phyloP scores from a whole-genome alignment of 2,888 invertebrate genomes.

The Uloborus plumipes region DNA sequence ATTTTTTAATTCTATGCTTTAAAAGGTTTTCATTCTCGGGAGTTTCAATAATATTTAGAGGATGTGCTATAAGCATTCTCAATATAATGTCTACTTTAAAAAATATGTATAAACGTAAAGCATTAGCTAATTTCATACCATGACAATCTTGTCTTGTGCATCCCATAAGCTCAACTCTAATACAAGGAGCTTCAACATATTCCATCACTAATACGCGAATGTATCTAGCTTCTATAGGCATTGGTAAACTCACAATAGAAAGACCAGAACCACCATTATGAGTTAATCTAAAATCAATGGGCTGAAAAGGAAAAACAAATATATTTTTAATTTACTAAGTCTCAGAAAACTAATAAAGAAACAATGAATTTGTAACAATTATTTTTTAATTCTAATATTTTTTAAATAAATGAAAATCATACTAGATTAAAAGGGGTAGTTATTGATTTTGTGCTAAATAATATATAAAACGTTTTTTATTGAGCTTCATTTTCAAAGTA shows the following conservation, averaged over 20 bases:
- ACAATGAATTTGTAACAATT: background rate
- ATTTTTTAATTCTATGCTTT: too few species aligned
- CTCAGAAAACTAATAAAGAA: too few species aligned
- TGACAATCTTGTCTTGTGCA: slow-evolving; percentile 89
- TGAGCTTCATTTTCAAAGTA: too few species aligned
- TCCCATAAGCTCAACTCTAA: slow-evolving; percentile 92
- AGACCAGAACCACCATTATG: slow-evolving; percentile 82
- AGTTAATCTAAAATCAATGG: slow-evolving; percentile 84
- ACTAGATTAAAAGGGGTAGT: too few species aligned
- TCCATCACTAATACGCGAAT: slow-evolving; percentile 86
- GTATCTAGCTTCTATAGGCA: slow-evolving; percentile 91
- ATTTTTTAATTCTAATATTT: background rate
- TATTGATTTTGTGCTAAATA: too few species aligned
- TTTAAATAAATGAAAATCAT: too few species aligned
- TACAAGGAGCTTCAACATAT: slow-evolving; percentile 88
- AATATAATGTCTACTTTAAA: too few species aligned
- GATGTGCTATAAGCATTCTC: too few species aligned
- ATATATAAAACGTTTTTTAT: too few species aligned
- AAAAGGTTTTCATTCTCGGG: too few species aligned
- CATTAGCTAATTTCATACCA: slow-evolving; percentile 38
- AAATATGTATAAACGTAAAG: background rate
- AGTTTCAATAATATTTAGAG: too few species aligned
- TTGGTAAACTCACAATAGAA: slow-evolving; percentile 88
- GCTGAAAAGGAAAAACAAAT: slow-evolving; percentile 73
- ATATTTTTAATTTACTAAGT: background rate